These are phyloP conservation scores for Scaptomyza flava DNA, from an alignment of 2,888 invertebrate genomes.

Conservation along the genomic window DNA sequence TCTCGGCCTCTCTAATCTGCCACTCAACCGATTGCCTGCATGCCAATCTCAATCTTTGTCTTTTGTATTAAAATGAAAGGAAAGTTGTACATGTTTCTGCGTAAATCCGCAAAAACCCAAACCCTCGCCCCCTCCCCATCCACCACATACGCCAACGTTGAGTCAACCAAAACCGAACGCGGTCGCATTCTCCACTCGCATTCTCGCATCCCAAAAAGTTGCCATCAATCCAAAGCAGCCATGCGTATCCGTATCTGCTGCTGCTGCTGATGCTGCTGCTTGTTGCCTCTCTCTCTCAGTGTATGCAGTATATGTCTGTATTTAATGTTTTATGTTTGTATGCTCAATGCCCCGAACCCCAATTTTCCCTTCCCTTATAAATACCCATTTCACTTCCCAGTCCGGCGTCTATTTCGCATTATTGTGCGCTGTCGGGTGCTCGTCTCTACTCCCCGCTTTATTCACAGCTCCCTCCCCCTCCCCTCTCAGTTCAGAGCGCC, in stretches of 20 bases:
- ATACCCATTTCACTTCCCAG: slow-evolving; percentile 37
- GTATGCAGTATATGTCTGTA: slow-evolving; percentile 69
- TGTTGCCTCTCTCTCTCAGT: slow-evolving; percentile 8
- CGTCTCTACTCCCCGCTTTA: slow-evolving; percentile 12
- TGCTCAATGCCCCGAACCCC: slow-evolving; percentile 54
- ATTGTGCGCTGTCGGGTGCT: slow-evolving; percentile 62
- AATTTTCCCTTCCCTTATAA: slow-evolving; percentile 16
- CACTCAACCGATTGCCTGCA: slow-evolving; percentile 23
- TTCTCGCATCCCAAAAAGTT: slow-evolving; percentile 48
- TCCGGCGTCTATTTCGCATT: slow-evolving; percentile 78
- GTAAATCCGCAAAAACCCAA: slow-evolving; percentile 61
- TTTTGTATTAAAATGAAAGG: slow-evolving; percentile 67
- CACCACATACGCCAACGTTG: slow-evolving; percentile 55
- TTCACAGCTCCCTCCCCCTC: neutral
- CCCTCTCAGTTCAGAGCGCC: slow-evolving; percentile 30
- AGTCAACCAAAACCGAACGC: slow-evolving; percentile 69
- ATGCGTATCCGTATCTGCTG: slow-evolving; percentile 78
- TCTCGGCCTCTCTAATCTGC: slow-evolving; percentile 20
- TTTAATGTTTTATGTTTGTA: slow-evolving; percentile 80
- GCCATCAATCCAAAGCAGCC: slow-evolving; percentile 77
- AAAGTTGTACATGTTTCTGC: slow-evolving; percentile 53
- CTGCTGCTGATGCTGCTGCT: slow-evolving; percentile 23
- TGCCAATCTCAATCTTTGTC: slow-evolving; percentile 76
- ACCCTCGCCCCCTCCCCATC: neutral
- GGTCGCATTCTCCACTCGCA: slow-evolving; percentile 59